These are phyloP conservation scores for Artibeus jamaicensis DNA, from an alignment of 2,797 vertebrate genomes.

Conservation along the genomic window DNA sequence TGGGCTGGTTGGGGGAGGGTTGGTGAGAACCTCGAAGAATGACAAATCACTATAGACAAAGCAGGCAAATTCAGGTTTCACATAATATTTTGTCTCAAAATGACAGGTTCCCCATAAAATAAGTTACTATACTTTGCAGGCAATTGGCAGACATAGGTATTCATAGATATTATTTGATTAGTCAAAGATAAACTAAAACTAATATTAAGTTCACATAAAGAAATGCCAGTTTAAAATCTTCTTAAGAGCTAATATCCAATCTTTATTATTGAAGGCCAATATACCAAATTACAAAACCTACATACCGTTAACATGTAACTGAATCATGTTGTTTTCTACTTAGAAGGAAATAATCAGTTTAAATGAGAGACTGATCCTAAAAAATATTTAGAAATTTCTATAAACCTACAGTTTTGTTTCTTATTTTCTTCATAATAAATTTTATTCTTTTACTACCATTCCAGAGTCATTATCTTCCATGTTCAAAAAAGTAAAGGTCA, in stretches of 20 bases:
- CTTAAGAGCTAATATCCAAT: background rate
- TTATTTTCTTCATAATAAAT: background rate
- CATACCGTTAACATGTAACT: background rate
- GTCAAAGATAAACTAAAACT: background rate
- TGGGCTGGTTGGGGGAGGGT: background rate
- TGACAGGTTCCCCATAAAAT: background rate
- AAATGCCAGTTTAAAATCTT: slow-evolving; percentile 27
- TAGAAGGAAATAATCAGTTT: background rate
- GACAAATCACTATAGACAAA: background rate
- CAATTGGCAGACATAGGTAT: background rate
- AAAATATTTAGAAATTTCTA: background rate
- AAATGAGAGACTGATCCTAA: background rate
- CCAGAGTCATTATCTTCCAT: background rate
- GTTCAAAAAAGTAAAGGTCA: background rate
- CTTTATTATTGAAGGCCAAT: background rate
- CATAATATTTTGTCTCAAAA: slow-evolving; percentile 14
- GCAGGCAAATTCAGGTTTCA: background rate
- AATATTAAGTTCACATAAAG: background rate
- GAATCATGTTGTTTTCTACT: background rate
- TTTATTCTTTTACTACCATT: background rate
- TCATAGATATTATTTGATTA: background rate
- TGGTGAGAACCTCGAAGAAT: background rate
- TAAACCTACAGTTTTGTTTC: background rate
- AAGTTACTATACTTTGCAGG: background rate
- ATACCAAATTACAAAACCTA: background rate